Evolutionary conservation across 2,888 invertebrate genomes (phyloP).

Genomic region (Adineta ricciae): DNA sequence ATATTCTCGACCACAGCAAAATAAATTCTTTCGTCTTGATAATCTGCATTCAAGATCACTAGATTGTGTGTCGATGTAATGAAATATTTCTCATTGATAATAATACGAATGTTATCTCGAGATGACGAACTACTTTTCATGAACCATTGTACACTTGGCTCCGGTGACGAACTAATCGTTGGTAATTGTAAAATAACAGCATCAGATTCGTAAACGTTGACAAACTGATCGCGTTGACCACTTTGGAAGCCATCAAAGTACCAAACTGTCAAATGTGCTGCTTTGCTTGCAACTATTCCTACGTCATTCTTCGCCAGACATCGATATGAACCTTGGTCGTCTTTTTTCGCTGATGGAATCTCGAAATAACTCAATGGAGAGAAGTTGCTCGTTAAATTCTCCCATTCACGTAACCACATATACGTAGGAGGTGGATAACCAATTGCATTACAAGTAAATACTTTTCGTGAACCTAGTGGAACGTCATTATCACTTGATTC

Average conservation of each 20-base stretch:
- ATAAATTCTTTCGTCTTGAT: constrained; percentile 1
- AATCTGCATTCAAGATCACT: neutral
- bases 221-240: neutral
- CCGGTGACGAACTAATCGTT: neutral
- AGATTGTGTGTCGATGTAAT: neutral
- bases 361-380: neutral
- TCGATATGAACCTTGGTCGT: neutral
- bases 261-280: neutral
- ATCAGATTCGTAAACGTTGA: neutral
- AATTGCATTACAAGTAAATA: neutral
- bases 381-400: neutral
- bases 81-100: neutral
- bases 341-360: neutral
- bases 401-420: neutral
- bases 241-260: neutral
- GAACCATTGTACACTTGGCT: neutral
- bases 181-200: neutral
- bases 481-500: neutral
- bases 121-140: neutral
- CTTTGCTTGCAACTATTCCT: neutral
- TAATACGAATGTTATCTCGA: neutral
- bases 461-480: neutral
- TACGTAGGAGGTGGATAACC: neutral
- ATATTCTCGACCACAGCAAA: neutral
- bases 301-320: neutral